Percentiles rank a stretch among this genome's conserved stretches.
These are phyloP conservation scores for Euplexia lucipara DNA, from an alignment of 2,888 invertebrate genomes.

Conservation along the genomic window DNA sequence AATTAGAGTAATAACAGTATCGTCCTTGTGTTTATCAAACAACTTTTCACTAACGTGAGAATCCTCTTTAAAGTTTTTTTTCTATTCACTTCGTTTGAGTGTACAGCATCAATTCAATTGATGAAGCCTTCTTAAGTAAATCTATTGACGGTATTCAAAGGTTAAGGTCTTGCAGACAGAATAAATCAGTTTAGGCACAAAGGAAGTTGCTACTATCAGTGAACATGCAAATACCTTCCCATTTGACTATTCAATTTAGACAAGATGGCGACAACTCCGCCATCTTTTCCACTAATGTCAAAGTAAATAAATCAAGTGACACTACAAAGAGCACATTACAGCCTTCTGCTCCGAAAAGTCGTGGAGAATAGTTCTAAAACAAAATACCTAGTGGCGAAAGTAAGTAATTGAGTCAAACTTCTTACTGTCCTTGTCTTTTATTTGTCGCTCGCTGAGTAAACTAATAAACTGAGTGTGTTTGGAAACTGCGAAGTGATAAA, in stretches of 20 bases:
- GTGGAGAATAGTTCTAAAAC: conserved; percentile 26
- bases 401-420: conserved; percentile 54
- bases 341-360: conserved; percentile 3
- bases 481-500: conserved; percentile 35
- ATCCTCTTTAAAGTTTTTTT: no score
- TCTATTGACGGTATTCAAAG: no score
- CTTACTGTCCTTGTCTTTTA: conserved; percentile 40
- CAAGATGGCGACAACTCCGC: background rate
- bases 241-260: background rate
- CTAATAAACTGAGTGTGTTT: conserved; percentile 45
- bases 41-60: no score
- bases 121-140: background rate
- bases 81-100: no score
- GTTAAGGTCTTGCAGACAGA: no score
- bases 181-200: background rate
- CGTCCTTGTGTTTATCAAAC: no score
- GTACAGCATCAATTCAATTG: no score
- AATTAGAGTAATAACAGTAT: no score
- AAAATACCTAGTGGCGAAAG: conserved; percentile 22
- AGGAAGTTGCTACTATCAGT: background rate
- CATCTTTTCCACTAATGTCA: background rate
- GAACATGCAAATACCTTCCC: conserved; percentile 24
- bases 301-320: conserved; percentile 40
- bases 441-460: conserved; percentile 50
- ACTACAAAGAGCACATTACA: conserved; percentile 29